Conservation (phyloP, 1,140 invertebrate genomes). For the Leptinotarsa defecta region DNA sequence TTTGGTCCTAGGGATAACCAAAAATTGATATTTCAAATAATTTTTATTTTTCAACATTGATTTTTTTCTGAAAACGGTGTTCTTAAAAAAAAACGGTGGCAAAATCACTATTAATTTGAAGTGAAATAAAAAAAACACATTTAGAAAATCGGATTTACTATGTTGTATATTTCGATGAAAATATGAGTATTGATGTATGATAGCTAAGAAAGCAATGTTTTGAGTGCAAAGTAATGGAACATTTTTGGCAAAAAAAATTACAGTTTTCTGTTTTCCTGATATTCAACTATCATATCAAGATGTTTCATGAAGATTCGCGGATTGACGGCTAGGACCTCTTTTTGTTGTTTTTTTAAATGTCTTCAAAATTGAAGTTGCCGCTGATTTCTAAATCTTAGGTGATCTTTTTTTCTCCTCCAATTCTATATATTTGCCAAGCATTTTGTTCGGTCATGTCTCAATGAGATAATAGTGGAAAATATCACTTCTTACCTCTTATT, state of each 20-base stretch:
- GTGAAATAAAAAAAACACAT: background rate
- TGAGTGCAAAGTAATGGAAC: conserved; percentile 22
- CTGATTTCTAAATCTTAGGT: conserved; percentile 20
- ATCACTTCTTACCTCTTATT: conserved; percentile 47
- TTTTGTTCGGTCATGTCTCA: conserved; percentile 44
- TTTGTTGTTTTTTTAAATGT: conserved; percentile 26
- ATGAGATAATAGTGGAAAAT: conserved; percentile 38
- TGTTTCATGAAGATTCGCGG: background rate
- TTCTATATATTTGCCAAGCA: conserved; percentile 48
- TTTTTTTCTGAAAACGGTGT: too few species aligned
- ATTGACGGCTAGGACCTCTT: conserved; percentile 8
- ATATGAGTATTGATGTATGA: conserved; percentile 13
- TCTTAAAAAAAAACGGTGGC: background rate
- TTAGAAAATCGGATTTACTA: background rate
- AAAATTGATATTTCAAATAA: too few species aligned
- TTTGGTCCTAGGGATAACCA: too few species aligned
- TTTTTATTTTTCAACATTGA: too few species aligned
- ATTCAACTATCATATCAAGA: conserved; percentile 16
- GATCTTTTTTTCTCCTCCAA: conserved; percentile 27
- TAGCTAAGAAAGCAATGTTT: conserved; percentile 23
- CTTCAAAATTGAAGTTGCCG: conserved; percentile 26
- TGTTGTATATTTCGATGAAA: background rate
- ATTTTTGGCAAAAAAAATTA: conserved; percentile 26
- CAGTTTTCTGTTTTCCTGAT: conserved; percentile 28
- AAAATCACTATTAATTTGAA: background rate